These are phyloP conservation scores for Plotosus lineatus DNA, from an alignment of 2,113 vertebrate genomes.

Conservation along the genomic window DNA sequence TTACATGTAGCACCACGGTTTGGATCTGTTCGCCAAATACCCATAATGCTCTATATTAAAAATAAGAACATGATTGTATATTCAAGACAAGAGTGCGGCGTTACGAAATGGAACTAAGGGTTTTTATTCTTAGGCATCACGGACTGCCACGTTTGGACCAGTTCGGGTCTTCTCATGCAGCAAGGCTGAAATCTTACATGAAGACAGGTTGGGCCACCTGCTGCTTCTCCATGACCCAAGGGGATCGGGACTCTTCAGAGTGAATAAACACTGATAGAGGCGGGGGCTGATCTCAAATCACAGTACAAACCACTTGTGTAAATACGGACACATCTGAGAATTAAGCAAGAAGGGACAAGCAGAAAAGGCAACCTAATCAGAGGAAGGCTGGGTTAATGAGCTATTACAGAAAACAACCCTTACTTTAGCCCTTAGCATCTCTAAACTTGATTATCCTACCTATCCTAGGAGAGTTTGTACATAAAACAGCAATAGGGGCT, in stretches of 20 bases:
- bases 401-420: slow-evolving; percentile 31
- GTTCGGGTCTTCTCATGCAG: neutral
- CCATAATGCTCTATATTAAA: slow-evolving; percentile 13
- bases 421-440: slow-evolving; percentile 51
- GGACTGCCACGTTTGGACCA: neutral
- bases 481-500: slow-evolving; percentile 18
- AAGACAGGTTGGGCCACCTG: neutral
- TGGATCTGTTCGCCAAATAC: slow-evolving; percentile 10
- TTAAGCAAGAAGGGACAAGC: neutral
- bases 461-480: slow-evolving; percentile 10
- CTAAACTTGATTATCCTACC: slow-evolving; percentile 35
- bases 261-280: neutral
- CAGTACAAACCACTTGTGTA: neutral
- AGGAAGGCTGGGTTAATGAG: slow-evolving; percentile 35
- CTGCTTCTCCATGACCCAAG: neutral
- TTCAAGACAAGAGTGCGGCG: neutral
- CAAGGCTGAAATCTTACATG: neutral
- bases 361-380: slow-evolving; percentile 42
- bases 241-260: neutral
- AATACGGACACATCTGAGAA: neutral
- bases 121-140: neutral
- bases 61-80: neutral
- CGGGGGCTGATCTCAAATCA: neutral
- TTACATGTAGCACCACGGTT: slow-evolving; percentile 30
- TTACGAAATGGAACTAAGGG: neutral